Evolutionary conservation across 2,888 invertebrate species (phyloP).

Genomic region (Atherix ibis): DNA sequence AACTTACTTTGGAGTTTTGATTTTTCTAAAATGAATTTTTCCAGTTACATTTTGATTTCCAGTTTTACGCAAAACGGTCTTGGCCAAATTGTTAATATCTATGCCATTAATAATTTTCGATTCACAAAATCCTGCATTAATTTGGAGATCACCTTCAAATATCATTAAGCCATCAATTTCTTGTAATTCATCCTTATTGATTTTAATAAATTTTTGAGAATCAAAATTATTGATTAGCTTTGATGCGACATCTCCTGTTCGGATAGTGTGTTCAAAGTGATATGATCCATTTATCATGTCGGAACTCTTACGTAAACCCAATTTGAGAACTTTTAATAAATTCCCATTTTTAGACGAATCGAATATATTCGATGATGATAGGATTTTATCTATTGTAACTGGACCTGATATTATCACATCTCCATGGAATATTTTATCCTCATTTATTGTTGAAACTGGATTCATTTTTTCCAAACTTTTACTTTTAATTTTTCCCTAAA

Average conservation of each 20-base stretch:
- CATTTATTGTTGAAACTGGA: slow-evolving; percentile 32
- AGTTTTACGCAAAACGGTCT: slow-evolving; percentile 26
- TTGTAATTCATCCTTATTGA: slow-evolving; percentile 28
- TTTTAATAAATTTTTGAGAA: slow-evolving; percentile 26
- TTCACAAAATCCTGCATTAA: slow-evolving; percentile 30
- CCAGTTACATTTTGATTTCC: slow-evolving; percentile 34
- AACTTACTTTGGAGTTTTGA: slow-evolving; percentile 20
- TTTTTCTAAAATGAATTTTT: slow-evolving; percentile 27
- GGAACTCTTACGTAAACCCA: slow-evolving; percentile 17
- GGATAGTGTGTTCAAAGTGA: slow-evolving; percentile 8
- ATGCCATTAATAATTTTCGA: slow-evolving; percentile 33
- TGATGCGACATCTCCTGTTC: slow-evolving; percentile 19
- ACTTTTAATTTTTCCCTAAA: slow-evolving; percentile 33
- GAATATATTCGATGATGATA: slow-evolving; percentile 23
- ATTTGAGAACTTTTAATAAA: slow-evolving; percentile 13
- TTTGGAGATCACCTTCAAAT: slow-evolving; percentile 30
- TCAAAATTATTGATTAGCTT: slow-evolving; percentile 30
- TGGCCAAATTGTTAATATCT: slow-evolving; percentile 30
- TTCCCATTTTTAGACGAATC: slow-evolving; percentile 15
- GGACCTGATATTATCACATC: slow-evolving; percentile 33
- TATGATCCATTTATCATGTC: slow-evolving; percentile 18
- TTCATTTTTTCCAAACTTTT: slow-evolving; percentile 28
- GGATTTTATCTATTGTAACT: slow-evolving; percentile 30
- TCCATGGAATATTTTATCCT: slow-evolving; percentile 30
- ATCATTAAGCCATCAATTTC: slow-evolving; percentile 35